Evolutionary conservation across 2,888 invertebrate species (phyloP).

Genomic region (Leptopilina syphax): DNA sequence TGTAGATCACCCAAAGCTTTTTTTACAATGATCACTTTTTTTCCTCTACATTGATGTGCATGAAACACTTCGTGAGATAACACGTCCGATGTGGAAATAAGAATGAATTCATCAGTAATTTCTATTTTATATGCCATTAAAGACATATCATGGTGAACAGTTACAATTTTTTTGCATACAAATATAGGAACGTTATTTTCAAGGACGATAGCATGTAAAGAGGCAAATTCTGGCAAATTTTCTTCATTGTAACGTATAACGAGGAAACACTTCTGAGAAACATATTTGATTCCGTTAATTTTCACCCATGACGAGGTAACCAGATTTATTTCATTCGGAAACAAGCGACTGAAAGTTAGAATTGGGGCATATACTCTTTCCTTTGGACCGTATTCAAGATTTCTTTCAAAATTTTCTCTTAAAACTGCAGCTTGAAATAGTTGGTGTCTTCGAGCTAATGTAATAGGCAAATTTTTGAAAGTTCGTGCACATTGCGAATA

Average conservation of each 20-base stretch:
- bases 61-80: constrained; percentile 20
- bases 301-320: constrained; percentile 16
- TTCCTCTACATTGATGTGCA: neutral
- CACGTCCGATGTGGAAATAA: neutral
- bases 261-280: constrained; percentile 29
- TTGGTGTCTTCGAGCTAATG: constrained; percentile 38
- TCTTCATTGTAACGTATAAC: constrained; percentile 4
- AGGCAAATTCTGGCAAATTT: constrained; percentile 34
- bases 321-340: neutral
- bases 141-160: constrained; percentile 4
- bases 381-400: neutral
- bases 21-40: neutral
- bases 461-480: constrained; percentile 35
- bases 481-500: constrained; percentile 21
- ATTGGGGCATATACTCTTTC: neutral
- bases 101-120: neutral
- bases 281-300: constrained; percentile 20
- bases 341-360: constrained; percentile 4
- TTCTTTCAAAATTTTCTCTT: neutral
- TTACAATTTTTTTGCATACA: constrained; percentile 21
- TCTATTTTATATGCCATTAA: constrained; percentile 36
- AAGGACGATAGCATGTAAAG: constrained; percentile 6
- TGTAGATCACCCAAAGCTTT: neutral
- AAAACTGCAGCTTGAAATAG: constrained; percentile 11
- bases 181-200: constrained; percentile 12